Evolutionary conservation across 2,888 invertebrate species (phyloP), one percentile per base, ranked within the genome.

Genomic region (Rotaria socialis): DNA sequence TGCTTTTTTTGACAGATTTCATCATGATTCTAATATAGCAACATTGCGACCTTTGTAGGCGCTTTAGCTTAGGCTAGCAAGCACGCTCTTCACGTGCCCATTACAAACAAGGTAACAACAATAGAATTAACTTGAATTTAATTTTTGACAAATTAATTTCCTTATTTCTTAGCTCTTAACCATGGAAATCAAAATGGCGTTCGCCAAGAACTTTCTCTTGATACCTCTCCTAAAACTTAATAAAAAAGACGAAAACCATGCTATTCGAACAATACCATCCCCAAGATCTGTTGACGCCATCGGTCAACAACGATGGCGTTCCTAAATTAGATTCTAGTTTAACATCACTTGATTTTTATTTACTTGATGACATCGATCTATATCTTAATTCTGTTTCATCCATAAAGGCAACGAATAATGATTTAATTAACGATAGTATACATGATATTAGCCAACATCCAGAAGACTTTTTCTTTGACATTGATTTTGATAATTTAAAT

Each of bases 301-400:
- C 67, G n/a, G 27, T 60, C 35, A 35, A 16, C 67, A 35, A 35
- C 27, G 67, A 27, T 16, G 67, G 67, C 4, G 14, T 67, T 35
- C 8, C 35, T 67, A 27, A 67, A 67, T 67, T 67, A 11, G 16
- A 35, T 35, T 67, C 67, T 16, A 67, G 67, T 27, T 67, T 67
- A 67, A 67, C 67, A 67, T 67, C 67, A 67, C 67, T 67, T 35
- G 67, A 67, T 67, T 67, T 67, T 35, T 67, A 35, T 35, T 16
- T 67, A 67, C 67, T 67, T 35, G 67, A 67, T 35, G 67, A 67
- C 16, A 67, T 67, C 27, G 67, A 67, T 16, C 16, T 16, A 16
- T 67, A 67, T 27, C 27, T 67, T 14, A 35, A 27, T 35, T 35
- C 67, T 35, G 14, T 67, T 27, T 35, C 35, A 35, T 67, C 67